Conservation (phyloP, 2,888 invertebrate species). For the Diaperis boleti region DNA sequence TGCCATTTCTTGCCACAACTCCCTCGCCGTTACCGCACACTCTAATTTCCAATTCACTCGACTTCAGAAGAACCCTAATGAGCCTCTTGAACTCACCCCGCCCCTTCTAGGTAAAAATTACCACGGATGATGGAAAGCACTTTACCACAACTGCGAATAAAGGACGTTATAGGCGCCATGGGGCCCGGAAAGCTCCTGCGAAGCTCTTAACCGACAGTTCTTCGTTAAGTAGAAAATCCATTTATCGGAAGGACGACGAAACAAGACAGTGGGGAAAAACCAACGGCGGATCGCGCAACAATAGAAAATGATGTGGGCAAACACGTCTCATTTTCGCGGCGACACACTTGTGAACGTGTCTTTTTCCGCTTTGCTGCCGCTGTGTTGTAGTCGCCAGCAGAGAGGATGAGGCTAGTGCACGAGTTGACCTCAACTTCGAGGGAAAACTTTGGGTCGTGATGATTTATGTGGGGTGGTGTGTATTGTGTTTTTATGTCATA, state of each 20-base stretch:
- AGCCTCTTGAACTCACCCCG: neutral
- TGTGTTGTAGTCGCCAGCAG: conserved; percentile 70
- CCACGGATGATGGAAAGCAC: conserved; percentile 35
- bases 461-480: no score
- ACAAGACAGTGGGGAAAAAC: conserved; percentile 11
- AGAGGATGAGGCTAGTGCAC: conserved; percentile 71
- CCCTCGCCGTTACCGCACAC: no score
- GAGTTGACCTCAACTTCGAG: conserved; percentile 44
- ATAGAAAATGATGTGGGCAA: conserved; percentile 10
- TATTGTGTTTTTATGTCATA: neutral
- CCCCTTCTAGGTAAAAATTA: conserved; percentile 1
- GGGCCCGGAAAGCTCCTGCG: conserved; percentile 19
- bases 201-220: conserved; percentile 35
- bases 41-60: no score
- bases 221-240: conserved; percentile 19
- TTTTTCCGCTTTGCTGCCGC: conserved; percentile 77
- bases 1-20: no score
- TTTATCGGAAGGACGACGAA: conserved; percentile 24
- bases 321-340: conserved; percentile 5
- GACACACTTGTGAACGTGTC: conserved; percentile 69
- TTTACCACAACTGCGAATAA: conserved; percentile 32
- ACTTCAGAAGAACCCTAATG: neutral
- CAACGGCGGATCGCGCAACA: conserved; percentile 9
- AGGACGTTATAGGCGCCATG: conserved; percentile 38
- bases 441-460: neutral